These are phyloP conservation scores for Patella depressa DNA, from an alignment of 2,888 invertebrate genomes.

Conservation along the genomic window DNA sequence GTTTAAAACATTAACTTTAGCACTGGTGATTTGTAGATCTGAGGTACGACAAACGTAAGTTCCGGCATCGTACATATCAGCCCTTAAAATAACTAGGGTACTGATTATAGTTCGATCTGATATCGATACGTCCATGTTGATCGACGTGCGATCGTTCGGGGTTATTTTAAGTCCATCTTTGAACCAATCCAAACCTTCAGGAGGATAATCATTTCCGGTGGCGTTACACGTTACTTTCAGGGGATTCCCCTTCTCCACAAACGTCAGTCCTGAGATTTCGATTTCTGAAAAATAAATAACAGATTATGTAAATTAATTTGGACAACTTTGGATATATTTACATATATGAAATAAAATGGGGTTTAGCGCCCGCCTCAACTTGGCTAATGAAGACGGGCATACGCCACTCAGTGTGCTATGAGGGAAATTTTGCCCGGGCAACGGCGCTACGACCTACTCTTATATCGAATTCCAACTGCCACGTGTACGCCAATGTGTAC, in stretches of 20 bases:
- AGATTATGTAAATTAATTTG: neutral
- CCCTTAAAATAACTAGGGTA: conserved; percentile 44
- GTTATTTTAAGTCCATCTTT: conserved; percentile 49
- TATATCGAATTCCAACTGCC: too few species aligned
- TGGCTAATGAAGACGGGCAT: neutral
- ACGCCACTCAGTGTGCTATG: neutral
- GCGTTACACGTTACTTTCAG: conserved; percentile 50
- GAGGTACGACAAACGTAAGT: conserved; percentile 58
- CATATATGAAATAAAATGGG: neutral
- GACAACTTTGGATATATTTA: neutral
- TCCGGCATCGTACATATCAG: conserved; percentile 51
- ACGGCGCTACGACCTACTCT: too few species aligned
- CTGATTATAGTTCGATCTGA: conserved; percentile 48
- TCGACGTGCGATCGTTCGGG: conserved; percentile 32
- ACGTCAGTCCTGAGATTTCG: conserved; percentile 41
- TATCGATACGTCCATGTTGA: conserved; percentile 41
- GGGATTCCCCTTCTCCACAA: conserved; percentile 46
- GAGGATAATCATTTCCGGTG: conserved; percentile 43
- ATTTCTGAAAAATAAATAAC: conserved; percentile 42
- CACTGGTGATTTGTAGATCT: conserved; percentile 47
- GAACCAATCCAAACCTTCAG: conserved; percentile 53
- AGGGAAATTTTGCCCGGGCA: too few species aligned
- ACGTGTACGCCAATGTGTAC: too few species aligned
- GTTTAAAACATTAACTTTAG: conserved; percentile 54
- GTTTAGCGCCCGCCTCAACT: neutral